These are phyloP conservation scores for Antheraea assamensis DNA, from an alignment of 2,888 invertebrate species.

Conservation along the genomic window DNA sequence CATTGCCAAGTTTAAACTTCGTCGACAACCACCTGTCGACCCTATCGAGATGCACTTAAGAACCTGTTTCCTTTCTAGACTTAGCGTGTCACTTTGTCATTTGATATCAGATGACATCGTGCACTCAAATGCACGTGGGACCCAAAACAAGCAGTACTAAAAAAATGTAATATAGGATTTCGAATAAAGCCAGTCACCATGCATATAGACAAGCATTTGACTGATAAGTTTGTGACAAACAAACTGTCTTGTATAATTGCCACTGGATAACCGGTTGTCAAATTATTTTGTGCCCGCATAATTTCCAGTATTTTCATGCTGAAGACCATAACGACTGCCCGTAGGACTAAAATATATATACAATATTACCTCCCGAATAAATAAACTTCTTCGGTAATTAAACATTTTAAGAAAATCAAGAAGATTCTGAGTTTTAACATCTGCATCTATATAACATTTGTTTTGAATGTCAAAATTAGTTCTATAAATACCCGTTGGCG, in stretches of 20 bases:
- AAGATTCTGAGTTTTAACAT: not conserved
- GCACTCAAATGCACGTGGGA: not conserved
- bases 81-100: not conserved
- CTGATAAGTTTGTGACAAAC: not conserved
- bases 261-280: not conserved
- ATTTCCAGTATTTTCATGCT: not conserved
- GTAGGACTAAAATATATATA: too few relatives aligned
- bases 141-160: not conserved
- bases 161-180: not conserved
- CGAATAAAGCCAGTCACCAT: not conserved
- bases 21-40: not conserved
- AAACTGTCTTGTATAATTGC: not conserved
- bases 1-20: not conserved
- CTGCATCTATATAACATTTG: not conserved
- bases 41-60: not conserved
- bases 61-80: not conserved
- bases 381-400: too few relatives aligned
- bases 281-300: not conserved
- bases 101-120: not conserved
- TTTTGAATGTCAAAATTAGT: not conserved
- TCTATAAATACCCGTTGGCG: not conserved
- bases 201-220: not conserved
- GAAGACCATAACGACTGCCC: not conserved
- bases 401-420: too few relatives aligned
- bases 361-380: too few relatives aligned